A percentile compares a stretch with the other conserved stretches of the same genome.
Evolutionary conservation across 2,113 vertebrate genomes (phyloP).

Genomic region (Neodon shergylaensis): DNA sequence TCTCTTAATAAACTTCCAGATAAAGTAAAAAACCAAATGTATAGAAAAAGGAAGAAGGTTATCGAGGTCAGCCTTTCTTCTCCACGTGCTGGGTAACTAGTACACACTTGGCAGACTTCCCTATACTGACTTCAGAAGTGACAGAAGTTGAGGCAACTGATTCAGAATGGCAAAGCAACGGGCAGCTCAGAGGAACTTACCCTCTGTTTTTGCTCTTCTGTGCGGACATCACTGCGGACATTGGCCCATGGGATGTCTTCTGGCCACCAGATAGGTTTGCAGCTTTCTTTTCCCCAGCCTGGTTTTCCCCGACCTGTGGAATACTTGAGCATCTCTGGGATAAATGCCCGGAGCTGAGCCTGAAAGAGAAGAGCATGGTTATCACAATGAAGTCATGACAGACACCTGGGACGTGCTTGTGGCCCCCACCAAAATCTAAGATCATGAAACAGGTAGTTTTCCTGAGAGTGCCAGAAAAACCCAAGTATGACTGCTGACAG

Average conservation of each 20-base stretch:
- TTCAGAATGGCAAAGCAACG: background rate
- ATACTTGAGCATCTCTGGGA: conserved; percentile 99
- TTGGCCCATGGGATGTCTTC: conserved; percentile 99
- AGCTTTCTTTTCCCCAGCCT: conserved; percentile 99
- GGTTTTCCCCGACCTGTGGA: conserved; percentile 98
- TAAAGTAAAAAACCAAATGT: conserved; percentile 17
- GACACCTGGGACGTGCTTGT: rapidly evolving
- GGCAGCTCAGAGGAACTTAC: conserved; percentile 80
- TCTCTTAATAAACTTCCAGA: conserved; percentile 21
- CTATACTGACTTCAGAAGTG: background rate
- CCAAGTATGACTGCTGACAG: background rate
- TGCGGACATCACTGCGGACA: conserved; percentile 97
- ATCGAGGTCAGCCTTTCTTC: conserved; percentile 6
- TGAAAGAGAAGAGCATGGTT: conserved; percentile 74
- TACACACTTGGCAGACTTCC: background rate
- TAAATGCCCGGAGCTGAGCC: conserved; percentile 98
- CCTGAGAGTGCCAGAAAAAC: background rate
- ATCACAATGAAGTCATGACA: background rate
- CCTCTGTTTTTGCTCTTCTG: conserved; percentile 98
- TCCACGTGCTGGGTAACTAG: background rate
- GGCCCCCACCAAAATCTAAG: rapidly evolving
- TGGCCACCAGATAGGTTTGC: conserved; percentile 98
- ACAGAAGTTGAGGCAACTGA: background rate
- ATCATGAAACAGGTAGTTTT: conserved; percentile 13
- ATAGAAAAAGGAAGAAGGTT: background rate